A percentile compares a stretch with the other conserved stretches of the same genome.
phyloP scores from a whole-genome alignment of 2,797 vertebrate species.

The Argentina silus region DNA sequence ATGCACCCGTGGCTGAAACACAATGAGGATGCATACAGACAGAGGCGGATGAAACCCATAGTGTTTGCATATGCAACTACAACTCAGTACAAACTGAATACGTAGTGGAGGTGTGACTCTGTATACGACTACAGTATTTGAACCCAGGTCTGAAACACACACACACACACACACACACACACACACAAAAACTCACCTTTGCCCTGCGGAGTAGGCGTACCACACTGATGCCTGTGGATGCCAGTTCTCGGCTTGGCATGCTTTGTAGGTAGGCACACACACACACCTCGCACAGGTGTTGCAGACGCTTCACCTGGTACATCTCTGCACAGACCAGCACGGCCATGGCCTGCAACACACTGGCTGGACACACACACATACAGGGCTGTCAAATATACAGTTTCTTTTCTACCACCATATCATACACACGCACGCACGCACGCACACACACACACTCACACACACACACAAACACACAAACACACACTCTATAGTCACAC shows the following conservation, averaged over 20 bases:
- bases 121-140: too few relatives aligned
- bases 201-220: constrained; percentile 90
- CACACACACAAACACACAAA: constrained; percentile 1
- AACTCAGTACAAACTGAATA: too few relatives aligned
- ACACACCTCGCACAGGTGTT: constrained; percentile 95
- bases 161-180: neutral
- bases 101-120: too few relatives aligned
- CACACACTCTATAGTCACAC: neutral
- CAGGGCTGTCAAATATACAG: constrained; percentile 1
- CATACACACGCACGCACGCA: constrained; percentile 15
- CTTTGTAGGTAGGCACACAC: constrained; percentile 95
- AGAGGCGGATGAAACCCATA: too few relatives aligned
- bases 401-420: neutral
- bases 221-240: constrained; percentile 89
- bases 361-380: constrained; percentile 78
- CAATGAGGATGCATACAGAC: too few relatives aligned
- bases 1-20: too few relatives aligned
- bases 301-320: constrained; percentile 97
- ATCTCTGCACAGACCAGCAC: constrained; percentile 97
- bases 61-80: too few relatives aligned
- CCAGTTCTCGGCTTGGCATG: constrained; percentile 95
- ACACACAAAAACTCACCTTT: constrained; percentile 78
- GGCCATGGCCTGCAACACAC: constrained; percentile 96
- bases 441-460: constrained; percentile 27
- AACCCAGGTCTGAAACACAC: too few relatives aligned